These are phyloP conservation scores for Chironomus striatipennis DNA, from an alignment of 1,140 invertebrate genomes.

Conservation along the genomic window DNA sequence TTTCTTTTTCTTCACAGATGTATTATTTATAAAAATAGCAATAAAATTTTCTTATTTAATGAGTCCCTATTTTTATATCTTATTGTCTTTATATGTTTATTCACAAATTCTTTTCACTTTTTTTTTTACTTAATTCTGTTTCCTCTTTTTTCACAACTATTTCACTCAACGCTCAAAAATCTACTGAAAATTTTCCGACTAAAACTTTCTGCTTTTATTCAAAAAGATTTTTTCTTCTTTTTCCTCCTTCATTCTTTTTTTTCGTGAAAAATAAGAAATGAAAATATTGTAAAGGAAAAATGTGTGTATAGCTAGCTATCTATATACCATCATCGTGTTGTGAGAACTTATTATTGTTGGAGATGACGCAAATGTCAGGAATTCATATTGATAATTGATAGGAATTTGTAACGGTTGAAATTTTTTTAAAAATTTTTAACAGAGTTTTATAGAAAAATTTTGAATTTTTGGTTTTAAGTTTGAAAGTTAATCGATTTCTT, in stretches of 20 bases:
- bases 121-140: neutral
- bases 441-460: too few species aligned
- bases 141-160: neutral
- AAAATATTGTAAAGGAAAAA: neutral
- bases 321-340: neutral
- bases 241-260: neutral
- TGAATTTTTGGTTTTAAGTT: too few species aligned
- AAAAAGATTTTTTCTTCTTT: neutral
- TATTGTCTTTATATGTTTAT: neutral
- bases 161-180: constrained; percentile 17
- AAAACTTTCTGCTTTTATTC: constrained; percentile 16
- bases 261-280: neutral
- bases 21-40: neutral
- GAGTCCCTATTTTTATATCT: neutral
- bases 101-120: neutral
- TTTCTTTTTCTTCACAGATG: neutral
- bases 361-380: too few species aligned
- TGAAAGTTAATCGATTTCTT: too few species aligned
- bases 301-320: neutral
- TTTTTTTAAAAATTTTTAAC: too few species aligned
- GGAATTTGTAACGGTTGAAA: too few species aligned
- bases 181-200: constrained; percentile 11
- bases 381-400: too few species aligned
- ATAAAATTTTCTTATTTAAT: neutral
- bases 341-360: neutral